Evolutionary conservation across 1,140 invertebrate species (phyloP).

Genomic region (Apis mellifera): DNA sequence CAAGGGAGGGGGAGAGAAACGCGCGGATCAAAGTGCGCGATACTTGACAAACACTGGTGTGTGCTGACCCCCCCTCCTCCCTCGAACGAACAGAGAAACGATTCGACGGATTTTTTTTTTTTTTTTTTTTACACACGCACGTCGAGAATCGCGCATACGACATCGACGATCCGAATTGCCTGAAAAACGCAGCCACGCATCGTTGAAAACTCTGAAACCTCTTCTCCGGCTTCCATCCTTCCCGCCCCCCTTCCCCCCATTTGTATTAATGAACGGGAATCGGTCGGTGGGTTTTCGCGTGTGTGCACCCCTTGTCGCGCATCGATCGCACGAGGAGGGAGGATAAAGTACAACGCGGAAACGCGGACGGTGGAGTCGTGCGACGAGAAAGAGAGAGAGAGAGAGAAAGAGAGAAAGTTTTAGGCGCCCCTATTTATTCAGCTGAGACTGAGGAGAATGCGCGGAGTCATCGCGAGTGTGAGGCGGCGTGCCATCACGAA

Average conservation of each 20-base stretch:
- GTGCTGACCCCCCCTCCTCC: slow-evolving; percentile 36
- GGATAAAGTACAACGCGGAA: slow-evolving; percentile 34
- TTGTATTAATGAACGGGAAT: slow-evolving; percentile 73
- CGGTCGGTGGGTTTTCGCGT: slow-evolving; percentile 56
- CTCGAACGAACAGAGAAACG: background rate
- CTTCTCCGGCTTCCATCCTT: background rate
- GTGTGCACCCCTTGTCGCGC: slow-evolving; percentile 30
- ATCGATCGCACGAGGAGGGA: slow-evolving; percentile 25
- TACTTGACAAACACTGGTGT: slow-evolving; percentile 50
- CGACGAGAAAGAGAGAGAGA: background rate
- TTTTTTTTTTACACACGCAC: slow-evolving; percentile 63
- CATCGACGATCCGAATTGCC: slow-evolving; percentile 69
- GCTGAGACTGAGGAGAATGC: slow-evolving; percentile 40
- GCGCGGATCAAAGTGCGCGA: slow-evolving; percentile 52
- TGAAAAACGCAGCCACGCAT: slow-evolving; percentile 63
- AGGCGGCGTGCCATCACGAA: background rate
- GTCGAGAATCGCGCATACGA: slow-evolving; percentile 64
- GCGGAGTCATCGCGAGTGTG: slow-evolving; percentile 15
- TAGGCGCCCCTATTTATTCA: slow-evolving; percentile 41
- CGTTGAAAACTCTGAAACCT: background rate
- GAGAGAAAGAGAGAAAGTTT: background rate
- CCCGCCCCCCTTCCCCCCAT: slow-evolving; percentile 61
- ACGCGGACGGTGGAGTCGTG: slow-evolving; percentile 4
- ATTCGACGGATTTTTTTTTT: slow-evolving; percentile 47
- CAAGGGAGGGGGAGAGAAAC: background rate